These are phyloP conservation scores for Mesorhabditis sp. DNA, from an alignment of 2,888 invertebrate genomes.

Conservation along the genomic window DNA sequence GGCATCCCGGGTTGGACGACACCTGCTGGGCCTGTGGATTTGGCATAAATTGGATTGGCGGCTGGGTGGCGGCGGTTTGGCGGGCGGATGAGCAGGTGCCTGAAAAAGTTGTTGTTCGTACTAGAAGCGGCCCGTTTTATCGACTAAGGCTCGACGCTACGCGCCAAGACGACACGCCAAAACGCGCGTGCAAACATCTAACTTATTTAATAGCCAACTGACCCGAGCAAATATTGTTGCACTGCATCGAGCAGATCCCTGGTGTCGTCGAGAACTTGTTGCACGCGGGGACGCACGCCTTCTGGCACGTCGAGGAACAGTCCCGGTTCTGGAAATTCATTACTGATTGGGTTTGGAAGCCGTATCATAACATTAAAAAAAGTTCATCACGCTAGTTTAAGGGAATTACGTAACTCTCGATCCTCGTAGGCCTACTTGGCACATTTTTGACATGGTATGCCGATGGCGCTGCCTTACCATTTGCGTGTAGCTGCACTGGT, in stretches of 20 bases:
- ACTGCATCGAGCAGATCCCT: constrained; percentile 4
- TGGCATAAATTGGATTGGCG: not conserved
- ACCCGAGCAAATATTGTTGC: constrained; percentile 4
- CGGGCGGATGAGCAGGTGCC: constrained; percentile 8
- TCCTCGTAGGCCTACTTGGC: too few species aligned
- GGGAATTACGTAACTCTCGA: too few species aligned
- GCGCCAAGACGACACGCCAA: too few species aligned
- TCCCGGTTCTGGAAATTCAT: not conserved
- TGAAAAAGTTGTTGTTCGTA: not conserved
- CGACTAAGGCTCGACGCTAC: too few species aligned
- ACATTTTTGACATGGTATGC: too few species aligned
- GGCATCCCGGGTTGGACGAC: not conserved
- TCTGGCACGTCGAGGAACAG: not conserved
- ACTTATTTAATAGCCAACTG: not conserved
- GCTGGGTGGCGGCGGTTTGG: constrained; percentile 7
- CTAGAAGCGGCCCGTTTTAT: not conserved
- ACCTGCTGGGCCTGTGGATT: not conserved
- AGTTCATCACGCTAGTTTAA: too few species aligned
- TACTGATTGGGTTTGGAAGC: too few species aligned
- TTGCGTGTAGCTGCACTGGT: not conserved
- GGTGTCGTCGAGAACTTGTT: not conserved
- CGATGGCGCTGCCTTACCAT: too few species aligned
- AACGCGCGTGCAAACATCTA: too few species aligned
- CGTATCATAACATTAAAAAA: too few species aligned
- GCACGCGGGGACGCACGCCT: not conserved